These are phyloP conservation scores for Amphipoea oculea DNA, from an alignment of 2,888 invertebrate species.

Conservation along the genomic window DNA sequence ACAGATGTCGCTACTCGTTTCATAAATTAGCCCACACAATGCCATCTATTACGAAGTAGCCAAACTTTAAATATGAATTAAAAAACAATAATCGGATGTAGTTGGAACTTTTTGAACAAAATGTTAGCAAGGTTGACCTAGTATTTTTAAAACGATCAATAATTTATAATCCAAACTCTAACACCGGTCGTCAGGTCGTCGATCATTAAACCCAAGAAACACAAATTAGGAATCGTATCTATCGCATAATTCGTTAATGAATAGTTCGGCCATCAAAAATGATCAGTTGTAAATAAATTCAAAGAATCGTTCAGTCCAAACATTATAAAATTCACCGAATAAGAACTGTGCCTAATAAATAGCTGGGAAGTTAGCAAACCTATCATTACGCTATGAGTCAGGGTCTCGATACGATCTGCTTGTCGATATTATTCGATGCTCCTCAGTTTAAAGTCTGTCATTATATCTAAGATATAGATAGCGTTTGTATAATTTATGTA, in stretches of 20 bases:
- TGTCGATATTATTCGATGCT: conserved; percentile 64
- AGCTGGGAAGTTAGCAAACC: conserved; percentile 74
- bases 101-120: neutral
- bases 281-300: conserved; percentile 70
- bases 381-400: conserved; percentile 83
- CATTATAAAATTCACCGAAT: conserved; percentile 80
- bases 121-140: neutral
- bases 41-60: conserved; percentile 11
- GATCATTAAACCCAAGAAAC: conserved; percentile 43
- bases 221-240: conserved; percentile 57
- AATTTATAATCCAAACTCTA: neutral
- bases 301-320: conserved; percentile 70
- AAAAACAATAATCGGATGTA: neutral
- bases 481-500: conserved; percentile 66
- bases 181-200: conserved; percentile 3
- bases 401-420: conserved; percentile 73
- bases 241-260: conserved; percentile 66
- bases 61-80: neutral
- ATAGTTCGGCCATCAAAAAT: conserved; percentile 67
- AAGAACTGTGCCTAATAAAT: conserved; percentile 78
- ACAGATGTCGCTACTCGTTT: conserved; percentile 40
- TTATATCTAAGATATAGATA: conserved; percentile 69
- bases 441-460: conserved; percentile 70
- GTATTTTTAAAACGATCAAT: conserved; percentile 6
- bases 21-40: neutral